A percentile compares a stretch with the other conserved stretches of the same genome.
Evolutionary conservation across 2,888 invertebrate species (phyloP).

Genomic region (Drosophila formosana): DNA sequence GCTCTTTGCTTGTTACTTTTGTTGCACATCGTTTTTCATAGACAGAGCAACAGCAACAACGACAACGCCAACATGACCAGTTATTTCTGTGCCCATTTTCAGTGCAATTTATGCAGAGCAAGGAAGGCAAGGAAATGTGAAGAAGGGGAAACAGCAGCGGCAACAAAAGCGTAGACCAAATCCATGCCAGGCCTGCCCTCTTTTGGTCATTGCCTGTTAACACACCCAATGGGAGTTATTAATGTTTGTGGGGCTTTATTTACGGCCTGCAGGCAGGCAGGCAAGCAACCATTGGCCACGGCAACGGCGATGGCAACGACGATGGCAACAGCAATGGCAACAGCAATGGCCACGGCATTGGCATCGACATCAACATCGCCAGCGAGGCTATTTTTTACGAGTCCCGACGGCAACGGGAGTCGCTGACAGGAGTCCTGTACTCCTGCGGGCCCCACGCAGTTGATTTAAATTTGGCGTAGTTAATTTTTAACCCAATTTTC

Average conservation of each 20-base stretch:
- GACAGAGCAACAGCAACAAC: slow-evolving; percentile 48
- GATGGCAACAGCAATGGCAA: slow-evolving; percentile 9
- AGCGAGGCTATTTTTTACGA: slow-evolving; percentile 74
- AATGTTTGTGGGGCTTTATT: slow-evolving; percentile 77
- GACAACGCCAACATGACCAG: slow-evolving; percentile 40
- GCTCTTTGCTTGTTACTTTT: slow-evolving; percentile 61
- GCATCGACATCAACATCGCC: slow-evolving; percentile 27
- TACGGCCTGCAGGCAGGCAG: slow-evolving; percentile 63
- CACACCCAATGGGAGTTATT: slow-evolving; percentile 82
- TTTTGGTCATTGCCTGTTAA: slow-evolving; percentile 80
- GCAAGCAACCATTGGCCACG: slow-evolving; percentile 28
- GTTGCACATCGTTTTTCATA: slow-evolving; percentile 77
- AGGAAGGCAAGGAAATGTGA: background rate
- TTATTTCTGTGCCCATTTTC: slow-evolving; percentile 68
- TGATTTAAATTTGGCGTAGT: slow-evolving; percentile 79
- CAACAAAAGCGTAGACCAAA: slow-evolving; percentile 64
- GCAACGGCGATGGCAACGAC: slow-evolving; percentile 2
- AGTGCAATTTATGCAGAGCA: slow-evolving; percentile 70
- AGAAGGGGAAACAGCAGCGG: background rate
- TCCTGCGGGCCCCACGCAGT: slow-evolving; percentile 47
- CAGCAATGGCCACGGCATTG: slow-evolving; percentile 10
- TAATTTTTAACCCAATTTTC: slow-evolving; percentile 78
- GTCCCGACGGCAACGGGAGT: slow-evolving; percentile 64
- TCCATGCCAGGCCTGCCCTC: slow-evolving; percentile 68
- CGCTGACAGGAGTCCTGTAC: slow-evolving; percentile 34